Evolutionary conservation across 2,888 invertebrate species (phyloP), one percentile per base, ranked within the genome.

Genomic region (Geotrupes spiniger): DNA sequence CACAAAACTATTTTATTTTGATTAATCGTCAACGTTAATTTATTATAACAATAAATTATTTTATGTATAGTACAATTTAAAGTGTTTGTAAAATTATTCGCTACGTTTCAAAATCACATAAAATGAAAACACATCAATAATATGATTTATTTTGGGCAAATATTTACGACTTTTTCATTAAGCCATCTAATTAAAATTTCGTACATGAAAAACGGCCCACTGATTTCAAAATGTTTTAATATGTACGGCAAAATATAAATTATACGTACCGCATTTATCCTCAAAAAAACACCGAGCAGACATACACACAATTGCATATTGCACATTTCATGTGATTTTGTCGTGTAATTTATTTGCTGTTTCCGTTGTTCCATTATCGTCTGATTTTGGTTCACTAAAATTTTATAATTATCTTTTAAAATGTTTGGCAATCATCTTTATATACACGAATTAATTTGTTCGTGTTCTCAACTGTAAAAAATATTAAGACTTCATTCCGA

Each of bases 1-100:
- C 10, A 15, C 31, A 12, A 43, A 42, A 29, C 29, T 31, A 42
- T 42, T 43, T 43, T 33, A 36, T 43, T 36, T 43, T 43, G 43
- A 43, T 43, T 43, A 33, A 43, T 43, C 21, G 43, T 36, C 36
- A 11, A 25, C 14, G 33, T 25, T 43, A 43, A 43, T 43, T 43
- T 43, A 43, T 43, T 43, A 33, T 43, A 36, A 43, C 43, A 33
- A 43, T 43, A 43, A 43, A 43, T 43, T 43, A 43, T 25, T 25
- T 31, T 21, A 29, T 15, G 11, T 25, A 25, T 31, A 25, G 31
- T 33, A 21, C 17, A 43, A 43, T 43, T 31, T 43, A 43, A 43
- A 43, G 43, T 43, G 43, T 43, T 40, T 40, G 40, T 40, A 40
- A 40, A 40, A 40, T 40, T 40, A 40, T 40, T 40, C 40, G 26